These are phyloP conservation scores for Thera britannica DNA, from an alignment of 2,888 invertebrate species.

Conservation along the genomic window DNA sequence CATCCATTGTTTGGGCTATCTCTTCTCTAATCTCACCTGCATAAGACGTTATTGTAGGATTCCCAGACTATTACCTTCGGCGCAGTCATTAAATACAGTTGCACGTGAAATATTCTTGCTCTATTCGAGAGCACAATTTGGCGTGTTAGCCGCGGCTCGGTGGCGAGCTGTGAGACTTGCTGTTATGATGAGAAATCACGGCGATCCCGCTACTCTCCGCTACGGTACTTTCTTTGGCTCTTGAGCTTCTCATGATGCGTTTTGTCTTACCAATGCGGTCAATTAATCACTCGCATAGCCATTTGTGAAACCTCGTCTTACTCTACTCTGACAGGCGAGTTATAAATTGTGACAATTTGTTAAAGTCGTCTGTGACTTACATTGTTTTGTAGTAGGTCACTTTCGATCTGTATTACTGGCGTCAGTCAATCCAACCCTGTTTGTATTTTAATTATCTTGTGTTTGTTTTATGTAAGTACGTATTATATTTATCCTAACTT, in stretches of 20 bases:
- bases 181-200: constrained; percentile 73
- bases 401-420: constrained; percentile 20
- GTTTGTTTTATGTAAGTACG: constrained; percentile 14
- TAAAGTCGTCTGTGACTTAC: constrained; percentile 34
- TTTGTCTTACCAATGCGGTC: constrained; percentile 73
- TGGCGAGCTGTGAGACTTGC: constrained; percentile 43
- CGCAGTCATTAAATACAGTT: constrained; percentile 79
- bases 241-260: constrained; percentile 76
- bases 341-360: constrained; percentile 41
- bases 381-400: constrained; percentile 39
- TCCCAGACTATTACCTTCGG: constrained; percentile 78
- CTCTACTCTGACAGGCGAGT: constrained; percentile 42
- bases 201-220: constrained; percentile 76
- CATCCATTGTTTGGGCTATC: constrained; percentile 80
- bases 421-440: constrained; percentile 3
- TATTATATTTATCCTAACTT: background rate
- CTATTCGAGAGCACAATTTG: constrained; percentile 77
- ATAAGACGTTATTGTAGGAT: constrained; percentile 63
- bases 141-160: constrained; percentile 59
- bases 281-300: constrained; percentile 71
- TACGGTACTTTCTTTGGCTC: constrained; percentile 79
- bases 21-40: constrained; percentile 71
- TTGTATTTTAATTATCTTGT: background rate
- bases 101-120: constrained; percentile 72
- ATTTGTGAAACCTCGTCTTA: constrained; percentile 52